Base-by-base conservation (phyloP, 2,888 invertebrate genomes). In the Metalampra italica region DNA sequence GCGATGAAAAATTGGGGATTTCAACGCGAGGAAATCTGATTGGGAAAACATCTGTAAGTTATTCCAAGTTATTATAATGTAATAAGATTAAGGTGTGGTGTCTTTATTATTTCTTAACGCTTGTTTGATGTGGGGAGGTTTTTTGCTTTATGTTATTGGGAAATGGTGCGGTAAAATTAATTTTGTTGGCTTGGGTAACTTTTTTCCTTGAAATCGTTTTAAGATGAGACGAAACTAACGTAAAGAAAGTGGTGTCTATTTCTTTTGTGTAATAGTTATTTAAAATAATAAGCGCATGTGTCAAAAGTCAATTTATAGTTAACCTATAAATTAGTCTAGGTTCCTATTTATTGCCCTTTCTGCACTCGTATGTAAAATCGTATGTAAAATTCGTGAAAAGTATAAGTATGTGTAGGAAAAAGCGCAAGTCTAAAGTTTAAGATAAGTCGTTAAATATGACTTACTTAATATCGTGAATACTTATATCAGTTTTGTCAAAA, bases 31-130 rank as follows among this genome's bases (percentile, higher is more conserved):
- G 58, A 73, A 78, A 80, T 83, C 78, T 79, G 84, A 85, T 86
- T 84, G 82, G 71, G 68, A 87, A 83, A 87, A 84, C 83, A 84
- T 83, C 77, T 80, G 78, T 79, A 83, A 86, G 82, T 80, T 85
- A 82, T 82, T 83, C 82, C 65, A 70, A 71, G 75, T 75, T 82
- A 82, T 83, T 82, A 85, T 80, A 79, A 78, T 73, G 71, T 82
- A 81, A 86, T 82, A 79, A 85, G 86, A 87, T 86, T 85, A 85
- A 74, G 86, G 79, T 78, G 79, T 68, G 60, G 56, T 53, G 50
- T 54, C 66, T 68, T 78, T 82, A 82, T 85, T 83, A 83, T 84
- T 82, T 82, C 78, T 67, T 85, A 85, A 86, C 84, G 82, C 80
- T 65, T 72, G 59, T 87, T 84, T 84, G 78, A 85, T 86, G 65